Evolutionary conservation across 1,140 invertebrate genomes (phyloP).

Genomic region (Lasioglossum albipes): DNA sequence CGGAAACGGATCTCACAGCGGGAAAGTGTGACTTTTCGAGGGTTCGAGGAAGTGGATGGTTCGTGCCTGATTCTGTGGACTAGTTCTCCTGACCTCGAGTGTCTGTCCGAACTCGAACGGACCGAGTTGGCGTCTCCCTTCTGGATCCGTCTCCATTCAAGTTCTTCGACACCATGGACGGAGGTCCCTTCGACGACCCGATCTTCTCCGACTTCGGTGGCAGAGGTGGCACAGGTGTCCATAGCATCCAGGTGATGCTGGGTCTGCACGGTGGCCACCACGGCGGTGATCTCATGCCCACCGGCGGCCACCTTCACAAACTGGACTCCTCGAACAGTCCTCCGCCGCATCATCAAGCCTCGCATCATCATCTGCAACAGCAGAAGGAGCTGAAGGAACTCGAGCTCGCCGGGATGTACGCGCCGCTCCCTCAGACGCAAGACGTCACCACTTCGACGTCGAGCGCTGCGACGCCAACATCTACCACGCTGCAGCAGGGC

Average conservation of each 20-base stretch:
- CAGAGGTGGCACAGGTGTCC: constrained; percentile 81
- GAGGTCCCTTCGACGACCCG: constrained; percentile 87
- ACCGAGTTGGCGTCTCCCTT: no score
- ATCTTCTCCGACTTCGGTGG: constrained; percentile 87
- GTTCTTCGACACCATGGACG: constrained; percentile 82
- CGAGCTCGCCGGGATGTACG: constrained; percentile 77
- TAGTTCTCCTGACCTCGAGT: no score
- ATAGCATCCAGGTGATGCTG: constrained; percentile 87
- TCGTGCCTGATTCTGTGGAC: no score
- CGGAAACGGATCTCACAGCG: no score
- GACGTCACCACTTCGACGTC: constrained; percentile 76
- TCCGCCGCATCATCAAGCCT: constrained; percentile 73
- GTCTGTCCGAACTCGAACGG: no score
- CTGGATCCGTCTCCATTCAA: no score
- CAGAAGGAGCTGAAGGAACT: constrained; percentile 77
- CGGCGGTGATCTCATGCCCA: constrained; percentile 76
- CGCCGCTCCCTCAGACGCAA: constrained; percentile 73
- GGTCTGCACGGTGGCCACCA: constrained; percentile 82
- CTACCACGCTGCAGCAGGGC: constrained; percentile 73
- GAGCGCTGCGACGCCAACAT: constrained; percentile 67
- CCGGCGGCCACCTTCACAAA: constrained; percentile 79
- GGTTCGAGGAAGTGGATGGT: no score
- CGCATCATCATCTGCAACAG: constrained; percentile 72
- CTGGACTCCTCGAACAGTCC: constrained; percentile 79
- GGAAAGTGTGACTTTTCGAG: no score